These are phyloP conservation scores for Austrolebias charrua DNA, from an alignment of 2,797 vertebrate species.

Conservation along the genomic window DNA sequence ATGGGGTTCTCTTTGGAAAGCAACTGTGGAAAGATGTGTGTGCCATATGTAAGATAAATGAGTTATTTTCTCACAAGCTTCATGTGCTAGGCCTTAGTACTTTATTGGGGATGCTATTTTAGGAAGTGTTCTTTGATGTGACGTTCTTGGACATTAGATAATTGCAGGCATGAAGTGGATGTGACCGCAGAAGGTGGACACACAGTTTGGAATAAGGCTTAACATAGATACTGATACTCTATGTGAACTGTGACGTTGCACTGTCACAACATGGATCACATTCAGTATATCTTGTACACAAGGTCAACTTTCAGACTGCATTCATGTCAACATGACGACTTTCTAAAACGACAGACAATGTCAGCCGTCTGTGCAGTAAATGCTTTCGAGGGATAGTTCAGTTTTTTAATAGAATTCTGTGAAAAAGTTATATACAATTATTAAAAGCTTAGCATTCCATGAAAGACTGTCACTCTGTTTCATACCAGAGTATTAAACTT, in stretches of 20 bases:
- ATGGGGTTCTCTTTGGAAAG: conserved; percentile 71
- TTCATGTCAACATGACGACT: conserved; percentile 36
- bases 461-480: too few species aligned
- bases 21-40: conserved; percentile 65
- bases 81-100: conserved; percentile 44
- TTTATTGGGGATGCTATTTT: conserved; percentile 49
- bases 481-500: too few species aligned
- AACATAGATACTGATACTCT: conserved; percentile 10
- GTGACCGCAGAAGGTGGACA: conserved; percentile 17
- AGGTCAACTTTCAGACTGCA: conserved; percentile 28
- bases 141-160: conserved; percentile 48
- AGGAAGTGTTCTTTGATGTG: conserved; percentile 38
- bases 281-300: conserved; percentile 27
- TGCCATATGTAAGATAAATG: conserved; percentile 71
- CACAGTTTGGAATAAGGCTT: conserved; percentile 19
- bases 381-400: conserved; percentile 1
- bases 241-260: conserved; percentile 16
- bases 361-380: conserved; percentile 21
- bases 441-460: too few species aligned
- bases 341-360: conserved; percentile 25
- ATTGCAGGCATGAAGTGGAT: conserved; percentile 43
- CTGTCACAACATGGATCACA: conserved; percentile 2
- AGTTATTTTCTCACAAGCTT: conserved; percentile 71
- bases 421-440: too few species aligned
- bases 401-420: too few species aligned